A percentile compares a stretch with the other conserved stretches of the same genome.
Evolutionary conservation across 2,113 vertebrate species (phyloP).

Genomic region (Tragulus kanchil): DNA sequence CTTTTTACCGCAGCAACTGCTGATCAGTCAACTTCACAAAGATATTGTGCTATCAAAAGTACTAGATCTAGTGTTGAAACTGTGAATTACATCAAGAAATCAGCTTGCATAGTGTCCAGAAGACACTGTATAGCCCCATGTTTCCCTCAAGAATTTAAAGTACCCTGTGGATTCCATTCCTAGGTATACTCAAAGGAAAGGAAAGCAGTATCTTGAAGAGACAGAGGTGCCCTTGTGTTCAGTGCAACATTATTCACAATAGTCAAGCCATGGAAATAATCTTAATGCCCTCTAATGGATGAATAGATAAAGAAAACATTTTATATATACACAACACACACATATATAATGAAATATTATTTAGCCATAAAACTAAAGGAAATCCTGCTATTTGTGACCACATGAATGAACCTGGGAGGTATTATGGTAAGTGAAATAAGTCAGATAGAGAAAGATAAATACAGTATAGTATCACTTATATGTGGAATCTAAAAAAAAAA

Average conservation of each 20-base stretch:
- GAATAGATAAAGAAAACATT: constrained; percentile 7
- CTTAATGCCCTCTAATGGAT: not conserved
- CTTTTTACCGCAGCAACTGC: constrained; percentile 6
- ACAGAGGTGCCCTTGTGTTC: not conserved
- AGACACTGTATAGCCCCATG: not conserved
- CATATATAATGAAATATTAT: not conserved
- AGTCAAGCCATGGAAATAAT: not conserved
- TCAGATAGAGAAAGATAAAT: not conserved
- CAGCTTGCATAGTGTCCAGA: not conserved
- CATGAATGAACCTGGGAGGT: not conserved
- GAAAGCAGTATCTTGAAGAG: not conserved
- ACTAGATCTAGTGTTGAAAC: not conserved
- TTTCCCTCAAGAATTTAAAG: constrained; percentile 26
- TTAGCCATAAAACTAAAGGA: not conserved
- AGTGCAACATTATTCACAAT: not conserved
- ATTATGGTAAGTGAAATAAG: constrained; percentile 1
- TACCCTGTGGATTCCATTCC: not conserved
- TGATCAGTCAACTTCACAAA: constrained; percentile 7
- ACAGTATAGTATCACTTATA: not conserved
- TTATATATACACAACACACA: not conserved
- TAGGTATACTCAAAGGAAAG: constrained; percentile 1
- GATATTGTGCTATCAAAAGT: not conserved
- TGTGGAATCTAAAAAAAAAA: not conserved
- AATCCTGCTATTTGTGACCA: not conserved
- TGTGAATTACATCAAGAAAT: not conserved